Conservation (phyloP, 2,888 invertebrate species). For the Lordiphosa andalusiaca region DNA sequence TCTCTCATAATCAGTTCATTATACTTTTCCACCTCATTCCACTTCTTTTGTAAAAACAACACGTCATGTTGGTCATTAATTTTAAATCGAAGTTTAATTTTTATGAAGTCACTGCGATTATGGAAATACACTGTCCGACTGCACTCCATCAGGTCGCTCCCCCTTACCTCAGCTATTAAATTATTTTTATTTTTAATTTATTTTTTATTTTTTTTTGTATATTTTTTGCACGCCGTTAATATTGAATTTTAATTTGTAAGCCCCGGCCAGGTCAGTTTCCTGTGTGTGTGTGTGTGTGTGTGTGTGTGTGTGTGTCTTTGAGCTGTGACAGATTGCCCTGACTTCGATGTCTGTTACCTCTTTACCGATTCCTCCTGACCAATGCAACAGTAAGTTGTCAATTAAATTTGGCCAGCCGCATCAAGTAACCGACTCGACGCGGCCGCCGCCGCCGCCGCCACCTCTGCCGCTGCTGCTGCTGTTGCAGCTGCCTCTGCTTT, state of each 20-base stretch:
- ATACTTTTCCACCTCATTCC: too few relatives aligned
- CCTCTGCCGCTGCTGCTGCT: background rate
- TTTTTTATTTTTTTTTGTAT: constrained; percentile 13
- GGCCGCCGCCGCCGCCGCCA: constrained; percentile 12
- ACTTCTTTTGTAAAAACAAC: constrained; percentile 1
- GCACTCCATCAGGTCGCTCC: constrained; percentile 27
- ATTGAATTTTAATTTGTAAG: constrained; percentile 77
- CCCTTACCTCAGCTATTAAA: constrained; percentile 24
- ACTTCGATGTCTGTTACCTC: constrained; percentile 17
- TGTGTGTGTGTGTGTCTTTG: constrained; percentile 48
- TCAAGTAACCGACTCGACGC: constrained; percentile 50
- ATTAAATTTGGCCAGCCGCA: constrained; percentile 74
- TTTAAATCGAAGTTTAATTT: constrained; percentile 78
- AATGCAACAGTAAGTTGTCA: constrained; percentile 70
- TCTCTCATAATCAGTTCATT: too few relatives aligned
- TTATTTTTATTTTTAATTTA: constrained; percentile 26
- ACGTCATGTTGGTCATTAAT: constrained; percentile 66
- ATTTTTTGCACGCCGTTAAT: constrained; percentile 65
- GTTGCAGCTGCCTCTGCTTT: background rate
- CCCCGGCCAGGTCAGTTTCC: constrained; percentile 46
- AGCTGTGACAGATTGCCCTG: constrained; percentile 66
- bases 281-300: constrained; percentile 40
- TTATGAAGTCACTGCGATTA: constrained; percentile 78
- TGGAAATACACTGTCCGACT: constrained; percentile 64
- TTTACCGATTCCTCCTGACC: background rate